Base-by-base conservation (phyloP, 2,113 vertebrate species). In the Athene cunicularia region DNA sequence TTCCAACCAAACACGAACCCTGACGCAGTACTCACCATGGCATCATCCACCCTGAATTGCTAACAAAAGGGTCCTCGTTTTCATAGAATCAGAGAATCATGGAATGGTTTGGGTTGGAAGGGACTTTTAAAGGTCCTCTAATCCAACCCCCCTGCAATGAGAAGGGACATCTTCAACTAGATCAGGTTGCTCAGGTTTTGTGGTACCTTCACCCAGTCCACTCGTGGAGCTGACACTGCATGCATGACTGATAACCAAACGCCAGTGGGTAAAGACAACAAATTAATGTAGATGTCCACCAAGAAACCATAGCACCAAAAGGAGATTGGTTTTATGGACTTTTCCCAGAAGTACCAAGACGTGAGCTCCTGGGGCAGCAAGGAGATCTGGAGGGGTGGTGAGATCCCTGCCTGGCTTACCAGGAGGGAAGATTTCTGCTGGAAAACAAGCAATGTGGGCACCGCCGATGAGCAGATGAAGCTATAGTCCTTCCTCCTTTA, bases 81-180 rank as follows among this genome's bases (percentile, higher is more conserved):
- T 63, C 52, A 72, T 1, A 45, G 64, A 35, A 49, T 16, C 19
- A 5, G 0, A 3, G 16, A 18, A 47, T 19, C 19, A 5, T 0
- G 3, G 19, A 13, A 32, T 1, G 2, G 6, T 72, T 50, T 50
- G 6, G 5, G 14, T 22, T 5, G 9, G 37, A 58, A 93, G 9
- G 11, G 16, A 58, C 28, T 9, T 41, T 21, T 24, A 4, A 59
- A 88, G 24, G 3, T 0, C 39, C 2, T 12, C 41, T 8, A 0
- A 1, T 47, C 26, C 20, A 70, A 15, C 0, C 4, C 2, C 26
- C 3, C 28, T 37, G 49, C 19, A 4, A 13, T 3, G 8, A 12
- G 13, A 50, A 33, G 6, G 21, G 12, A 30, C 32, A 82, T 2
- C 33, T 66, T 1, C 33, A 41, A 18, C 30, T 2, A 0, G 0